Conservation (phyloP, 2,113 vertebrate genomes). For the Mus musculus region GRCm39 chr6:23392001-23392500, state of each 20-base stretch:
- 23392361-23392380: conserved; percentile 78
- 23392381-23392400: conserved; percentile 84
- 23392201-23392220: conserved; percentile 16
- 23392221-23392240: neutral
- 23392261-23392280: conserved; percentile 72
- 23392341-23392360: conserved; percentile 85
- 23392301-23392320: conserved; percentile 54
- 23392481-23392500: conserved; percentile 80
- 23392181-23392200: neutral
- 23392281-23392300: conserved; percentile 71
- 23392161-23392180: neutral
- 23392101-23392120: neutral
- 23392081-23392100: neutral
- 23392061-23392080: neutral
- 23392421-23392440: conserved; percentile 81
- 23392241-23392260: conserved; percentile 53
- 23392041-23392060: neutral
- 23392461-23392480: conserved; percentile 78
- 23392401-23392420: conserved; percentile 71
- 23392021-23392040: too few relatives aligned
- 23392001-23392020: neutral
- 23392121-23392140: neutral
- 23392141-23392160: neutral
- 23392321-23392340: conserved; percentile 65
- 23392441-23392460: conserved; percentile 77